Conservation (phyloP, 2,888 invertebrate species). For the Tetragonisca angustula region DNA sequence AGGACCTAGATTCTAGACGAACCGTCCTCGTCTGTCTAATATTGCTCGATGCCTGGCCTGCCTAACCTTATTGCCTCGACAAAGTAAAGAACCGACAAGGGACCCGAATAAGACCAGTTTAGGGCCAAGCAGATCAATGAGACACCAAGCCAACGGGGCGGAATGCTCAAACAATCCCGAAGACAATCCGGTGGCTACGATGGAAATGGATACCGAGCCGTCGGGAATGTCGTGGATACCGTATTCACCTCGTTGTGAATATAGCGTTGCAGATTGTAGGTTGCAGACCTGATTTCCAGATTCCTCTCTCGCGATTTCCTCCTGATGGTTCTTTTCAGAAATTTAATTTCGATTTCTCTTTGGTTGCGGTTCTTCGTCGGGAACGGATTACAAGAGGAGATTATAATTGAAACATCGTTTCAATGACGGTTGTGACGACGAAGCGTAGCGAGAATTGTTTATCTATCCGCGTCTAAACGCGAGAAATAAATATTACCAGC, state of each 20-base stretch:
- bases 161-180: constrained; percentile 63
- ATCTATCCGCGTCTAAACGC: neutral
- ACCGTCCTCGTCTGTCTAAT: constrained; percentile 76
- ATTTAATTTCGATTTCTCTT: no score
- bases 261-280: neutral
- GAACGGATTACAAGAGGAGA: neutral
- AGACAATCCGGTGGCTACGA: constrained; percentile 57
- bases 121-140: constrained; percentile 76
- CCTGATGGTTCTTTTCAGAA: no score
- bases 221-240: constrained; percentile 1
- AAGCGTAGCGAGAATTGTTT: neutral
- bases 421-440: neutral
- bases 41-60: constrained; percentile 77
- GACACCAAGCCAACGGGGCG: constrained; percentile 66
- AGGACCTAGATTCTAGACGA: constrained; percentile 71
- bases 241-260: neutral
- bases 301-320: neutral
- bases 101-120: constrained; percentile 69
- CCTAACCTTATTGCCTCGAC: constrained; percentile 80
- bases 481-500: neutral
- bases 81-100: constrained; percentile 78
- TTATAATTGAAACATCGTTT: neutral
- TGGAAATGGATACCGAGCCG: constrained; percentile 52
- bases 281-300: constrained; percentile 24
- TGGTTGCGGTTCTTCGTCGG: no score